Percentiles rank a stretch among this genome's conserved stretches.
phyloP scores from a whole-genome alignment of 2,797 vertebrate genomes.

The Squalus acanthias region DNA sequence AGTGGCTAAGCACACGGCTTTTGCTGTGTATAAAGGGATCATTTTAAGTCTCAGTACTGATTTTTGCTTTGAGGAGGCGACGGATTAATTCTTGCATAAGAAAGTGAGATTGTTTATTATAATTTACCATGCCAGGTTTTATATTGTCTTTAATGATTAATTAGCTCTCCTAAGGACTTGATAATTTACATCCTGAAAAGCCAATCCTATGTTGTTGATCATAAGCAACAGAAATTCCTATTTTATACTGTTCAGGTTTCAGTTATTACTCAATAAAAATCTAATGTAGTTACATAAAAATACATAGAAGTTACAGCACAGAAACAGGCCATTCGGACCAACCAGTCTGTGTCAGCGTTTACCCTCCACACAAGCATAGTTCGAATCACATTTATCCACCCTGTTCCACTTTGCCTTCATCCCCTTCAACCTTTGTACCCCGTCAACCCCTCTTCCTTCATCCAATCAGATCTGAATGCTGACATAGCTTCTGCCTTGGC shows the following conservation, averaged over 20 bases:
- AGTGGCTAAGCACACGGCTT: neutral
- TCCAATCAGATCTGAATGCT: neutral
- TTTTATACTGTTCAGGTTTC: neutral
- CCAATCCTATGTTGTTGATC: neutral
- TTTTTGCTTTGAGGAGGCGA: neutral
- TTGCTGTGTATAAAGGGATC: neutral
- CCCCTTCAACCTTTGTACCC: no score
- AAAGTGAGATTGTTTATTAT: neutral
- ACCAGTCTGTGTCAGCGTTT: neutral
- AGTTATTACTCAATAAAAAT: neutral
- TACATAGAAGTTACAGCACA: no score
- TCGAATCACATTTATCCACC: neutral
- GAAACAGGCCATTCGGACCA: neutral
- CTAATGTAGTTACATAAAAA: neutral
- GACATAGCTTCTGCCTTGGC: neutral
- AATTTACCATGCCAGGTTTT: neutral
- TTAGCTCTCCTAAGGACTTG: neutral
- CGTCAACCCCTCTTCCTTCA: neutral
- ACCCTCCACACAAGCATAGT: neutral
- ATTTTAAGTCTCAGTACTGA: neutral
- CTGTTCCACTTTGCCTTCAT: no score
- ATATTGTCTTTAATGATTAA: neutral
- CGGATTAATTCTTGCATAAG: neutral
- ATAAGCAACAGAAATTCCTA: neutral
- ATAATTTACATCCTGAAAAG: neutral